These are phyloP conservation scores for Pampus argenteus DNA, from an alignment of 2,797 vertebrate genomes.

Conservation along the genomic window DNA sequence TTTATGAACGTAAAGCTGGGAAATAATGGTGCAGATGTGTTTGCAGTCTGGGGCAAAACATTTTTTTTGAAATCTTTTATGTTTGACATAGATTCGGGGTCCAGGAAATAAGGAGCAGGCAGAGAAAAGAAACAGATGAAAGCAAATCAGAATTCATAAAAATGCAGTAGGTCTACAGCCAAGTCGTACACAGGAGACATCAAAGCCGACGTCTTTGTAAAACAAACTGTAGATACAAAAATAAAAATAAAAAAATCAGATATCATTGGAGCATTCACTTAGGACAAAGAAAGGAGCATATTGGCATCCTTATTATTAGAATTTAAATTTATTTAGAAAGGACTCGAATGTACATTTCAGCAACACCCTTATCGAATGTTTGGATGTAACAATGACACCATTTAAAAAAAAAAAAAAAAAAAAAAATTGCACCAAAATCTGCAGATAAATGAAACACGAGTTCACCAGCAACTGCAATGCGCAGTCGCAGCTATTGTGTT, in stretches of 20 bases:
- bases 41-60: constrained; percentile 11
- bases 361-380: neutral
- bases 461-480: too few relatives aligned
- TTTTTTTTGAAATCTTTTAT: constrained; percentile 53
- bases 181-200: constrained; percentile 37
- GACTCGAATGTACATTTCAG: neutral
- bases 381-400: neutral
- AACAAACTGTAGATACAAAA: constrained; percentile 18
- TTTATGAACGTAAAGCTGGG: neutral
- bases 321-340: constrained; percentile 7
- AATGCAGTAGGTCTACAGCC: constrained; percentile 42
- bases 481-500: neutral
- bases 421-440: neutral
- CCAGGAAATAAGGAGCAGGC: constrained; percentile 46
- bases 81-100: constrained; percentile 35
- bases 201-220: constrained; percentile 41
- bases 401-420: neutral
- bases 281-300: constrained; percentile 7
- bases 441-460: neutral
- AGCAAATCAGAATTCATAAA: constrained; percentile 26
- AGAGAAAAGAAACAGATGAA: constrained; percentile 20
- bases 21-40: constrained; percentile 14
- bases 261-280: constrained; percentile 15
- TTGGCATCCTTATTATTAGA: neutral
- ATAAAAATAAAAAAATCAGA: constrained; percentile 1